Conservation (phyloP, 2,888 invertebrate genomes). For the Andricus quercusramuli region DNA sequence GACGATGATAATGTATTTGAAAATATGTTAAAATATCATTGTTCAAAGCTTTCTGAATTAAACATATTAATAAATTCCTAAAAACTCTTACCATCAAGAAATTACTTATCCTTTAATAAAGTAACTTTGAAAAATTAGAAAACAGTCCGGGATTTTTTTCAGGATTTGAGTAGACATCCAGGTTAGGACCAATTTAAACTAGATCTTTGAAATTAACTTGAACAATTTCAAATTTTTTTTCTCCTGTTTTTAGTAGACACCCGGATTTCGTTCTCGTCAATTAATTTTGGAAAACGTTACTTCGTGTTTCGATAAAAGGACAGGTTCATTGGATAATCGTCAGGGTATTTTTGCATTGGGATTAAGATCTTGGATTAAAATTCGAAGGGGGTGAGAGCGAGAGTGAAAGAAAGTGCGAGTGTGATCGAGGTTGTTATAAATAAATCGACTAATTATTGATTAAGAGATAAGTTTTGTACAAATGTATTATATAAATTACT, state of each 20-base stretch:
- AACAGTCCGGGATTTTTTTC: too few relatives aligned
- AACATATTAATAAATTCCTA: too few relatives aligned
- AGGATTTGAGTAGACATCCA: too few relatives aligned
- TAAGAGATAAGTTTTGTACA: conserved; percentile 75
- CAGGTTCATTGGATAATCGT: conserved; percentile 48
- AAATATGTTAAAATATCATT: too few relatives aligned
- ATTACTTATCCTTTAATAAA: too few relatives aligned
- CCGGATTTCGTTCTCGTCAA: background rate
- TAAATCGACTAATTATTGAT: conserved; percentile 71
- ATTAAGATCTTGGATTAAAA: conserved; percentile 21
- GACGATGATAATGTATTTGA: too few relatives aligned
- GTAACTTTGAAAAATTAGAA: too few relatives aligned
- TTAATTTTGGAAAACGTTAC: conserved; percentile 41
- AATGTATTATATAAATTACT: conserved; percentile 74
- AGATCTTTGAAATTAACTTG: background rate
- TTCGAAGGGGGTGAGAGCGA: conserved; percentile 38
- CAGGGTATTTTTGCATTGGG: conserved; percentile 38
- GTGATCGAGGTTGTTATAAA: conserved; percentile 41
- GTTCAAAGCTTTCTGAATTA: too few relatives aligned
- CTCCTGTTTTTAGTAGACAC: background rate
- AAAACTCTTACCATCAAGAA: too few relatives aligned
- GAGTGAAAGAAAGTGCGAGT: conserved; percentile 29
- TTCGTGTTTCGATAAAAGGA: conserved; percentile 50
- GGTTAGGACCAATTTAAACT: background rate
- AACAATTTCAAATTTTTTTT: background rate